These are phyloP conservation scores for Drosophila barbarae DNA, from an alignment of 2,888 invertebrate species.

Conservation along the genomic window DNA sequence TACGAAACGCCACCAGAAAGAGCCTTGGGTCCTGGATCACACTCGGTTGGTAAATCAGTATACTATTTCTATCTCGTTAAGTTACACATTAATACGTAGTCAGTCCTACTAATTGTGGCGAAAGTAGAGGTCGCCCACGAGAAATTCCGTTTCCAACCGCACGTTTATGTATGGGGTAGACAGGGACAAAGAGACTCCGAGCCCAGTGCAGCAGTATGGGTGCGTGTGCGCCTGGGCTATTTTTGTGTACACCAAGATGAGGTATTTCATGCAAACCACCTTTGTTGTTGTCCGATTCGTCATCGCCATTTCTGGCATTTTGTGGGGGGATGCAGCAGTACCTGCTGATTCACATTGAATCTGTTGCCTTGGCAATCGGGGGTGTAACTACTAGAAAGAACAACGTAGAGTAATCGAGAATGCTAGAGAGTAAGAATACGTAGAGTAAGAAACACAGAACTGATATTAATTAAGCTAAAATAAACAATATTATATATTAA, in stretches of 20 bases:
- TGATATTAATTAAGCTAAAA: slow-evolving; percentile 56
- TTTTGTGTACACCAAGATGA: slow-evolving; percentile 46
- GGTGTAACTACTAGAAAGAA: slow-evolving; percentile 3
- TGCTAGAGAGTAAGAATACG: slow-evolving; percentile 39
- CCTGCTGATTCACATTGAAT: slow-evolving; percentile 76
- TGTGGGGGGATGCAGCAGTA: slow-evolving; percentile 3
- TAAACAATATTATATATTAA: slow-evolving; percentile 49
- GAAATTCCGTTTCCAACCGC: slow-evolving; percentile 25
- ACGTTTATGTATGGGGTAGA: slow-evolving; percentile 55
- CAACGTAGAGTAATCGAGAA: slow-evolving; percentile 27
- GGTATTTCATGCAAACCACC: neutral
- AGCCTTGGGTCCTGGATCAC: slow-evolving; percentile 62
- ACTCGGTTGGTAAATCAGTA: slow-evolving; percentile 69
- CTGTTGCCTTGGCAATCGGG: slow-evolving; percentile 8
- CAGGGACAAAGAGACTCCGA: slow-evolving; percentile 25
- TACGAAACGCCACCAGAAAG: slow-evolving; percentile 53
- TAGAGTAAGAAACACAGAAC: slow-evolving; percentile 47
- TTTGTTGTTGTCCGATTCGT: slow-evolving; percentile 39
- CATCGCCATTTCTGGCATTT: slow-evolving; percentile 15
- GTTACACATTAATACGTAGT: slow-evolving; percentile 45
- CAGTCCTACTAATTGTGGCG: slow-evolving; percentile 7
- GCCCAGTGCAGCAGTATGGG: slow-evolving; percentile 5
- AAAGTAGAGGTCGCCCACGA: slow-evolving; percentile 6
- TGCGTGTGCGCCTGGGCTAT: slow-evolving; percentile 25
- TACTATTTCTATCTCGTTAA: slow-evolving; percentile 34